Evolutionary conservation across 2,113 vertebrate species (phyloP), one percentile per base, ranked within the genome.

Genomic region (Rhabdomys dilectus): DNA sequence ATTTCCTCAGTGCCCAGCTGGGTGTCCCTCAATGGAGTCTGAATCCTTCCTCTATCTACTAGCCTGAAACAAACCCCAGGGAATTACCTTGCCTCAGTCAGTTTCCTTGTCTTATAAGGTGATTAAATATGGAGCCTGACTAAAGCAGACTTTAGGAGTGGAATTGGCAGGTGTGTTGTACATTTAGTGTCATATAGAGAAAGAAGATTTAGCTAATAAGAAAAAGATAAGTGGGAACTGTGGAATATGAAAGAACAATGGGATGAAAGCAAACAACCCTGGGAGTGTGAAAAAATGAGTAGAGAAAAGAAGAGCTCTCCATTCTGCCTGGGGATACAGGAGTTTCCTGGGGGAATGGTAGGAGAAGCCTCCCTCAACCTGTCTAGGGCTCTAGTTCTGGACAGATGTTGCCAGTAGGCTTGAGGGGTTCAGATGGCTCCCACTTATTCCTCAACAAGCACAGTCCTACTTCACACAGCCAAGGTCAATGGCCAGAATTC

Each of bases 91-190:
- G 36, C 13, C 42, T 72, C 39, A 42, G 29, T 77, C 53, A 58
- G 21, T 68, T 81, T 92, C 88, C 77, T 76, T 72, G 15, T 88
- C 72, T 76, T 91, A 73, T 34, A 93, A 87, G 86, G 87, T n/a
- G 75, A 72, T 36, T 58, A 64, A 60, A 76, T 80, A 80, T 15
- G 90, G 64, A 89, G 73, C 3, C 10, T 15, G 19, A 7, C 34
- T 80, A 51, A 78, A 24, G 39, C 10, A 81, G 64, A 77, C 76
- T 87, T 68, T 31, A 36, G 15, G 0, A 34, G 31, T 51, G 21
- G 1, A 22, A 36, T 15, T 26, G 22, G 31, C 26, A 21, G 24
- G 29, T 39, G 19, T 11, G 0, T 5, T 94, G 84, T 64, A 24
- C 21, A 39, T 64, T 84, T 93, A 75, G 22, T 39, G 36, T 82